phyloP scores from a whole-genome alignment of 2,797 vertebrate genomes.

The Hephaestus fuliginosus region DNA sequence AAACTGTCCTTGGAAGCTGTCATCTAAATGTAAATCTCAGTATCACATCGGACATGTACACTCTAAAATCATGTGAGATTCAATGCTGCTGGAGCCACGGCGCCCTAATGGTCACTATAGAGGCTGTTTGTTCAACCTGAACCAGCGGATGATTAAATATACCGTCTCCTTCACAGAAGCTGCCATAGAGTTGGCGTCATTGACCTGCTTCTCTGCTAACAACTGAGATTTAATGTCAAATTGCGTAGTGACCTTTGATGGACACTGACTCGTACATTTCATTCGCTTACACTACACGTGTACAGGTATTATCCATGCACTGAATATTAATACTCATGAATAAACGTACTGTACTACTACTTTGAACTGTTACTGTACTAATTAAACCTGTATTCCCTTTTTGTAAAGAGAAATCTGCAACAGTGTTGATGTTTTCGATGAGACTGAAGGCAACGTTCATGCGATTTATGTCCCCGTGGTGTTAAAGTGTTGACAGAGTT shows the following conservation, averaged over 20 bases:
- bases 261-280: conserved; percentile 36
- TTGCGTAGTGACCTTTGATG: conserved; percentile 8
- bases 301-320: conserved; percentile 58
- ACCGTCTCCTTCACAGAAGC: conserved; percentile 23
- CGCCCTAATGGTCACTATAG: conserved; percentile 15
- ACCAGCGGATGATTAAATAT: conserved; percentile 45
- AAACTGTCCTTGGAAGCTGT: conserved; percentile 41
- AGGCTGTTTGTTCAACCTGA: conserved; percentile 23
- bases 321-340: conserved; percentile 62
- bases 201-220: not conserved
- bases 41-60: conserved; percentile 24
- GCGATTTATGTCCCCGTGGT: conserved; percentile 24
- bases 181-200: not conserved
- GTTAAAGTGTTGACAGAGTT: not conserved
- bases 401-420: conserved; percentile 48
- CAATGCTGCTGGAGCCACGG: conserved; percentile 17
- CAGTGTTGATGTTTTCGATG: conserved; percentile 48
- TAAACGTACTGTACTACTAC: conserved; percentile 61
- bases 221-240: conserved; percentile 3
- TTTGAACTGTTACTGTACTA: conserved; percentile 50
- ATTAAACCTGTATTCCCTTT: conserved; percentile 48
- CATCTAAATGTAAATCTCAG: conserved; percentile 67
- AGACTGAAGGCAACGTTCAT: conserved; percentile 13
- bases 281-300: conserved; percentile 37
- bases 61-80: conserved; percentile 33